These are phyloP conservation scores for Podocnemis expansa DNA, from an alignment of 2,113 vertebrate species.

Conservation along the genomic window DNA sequence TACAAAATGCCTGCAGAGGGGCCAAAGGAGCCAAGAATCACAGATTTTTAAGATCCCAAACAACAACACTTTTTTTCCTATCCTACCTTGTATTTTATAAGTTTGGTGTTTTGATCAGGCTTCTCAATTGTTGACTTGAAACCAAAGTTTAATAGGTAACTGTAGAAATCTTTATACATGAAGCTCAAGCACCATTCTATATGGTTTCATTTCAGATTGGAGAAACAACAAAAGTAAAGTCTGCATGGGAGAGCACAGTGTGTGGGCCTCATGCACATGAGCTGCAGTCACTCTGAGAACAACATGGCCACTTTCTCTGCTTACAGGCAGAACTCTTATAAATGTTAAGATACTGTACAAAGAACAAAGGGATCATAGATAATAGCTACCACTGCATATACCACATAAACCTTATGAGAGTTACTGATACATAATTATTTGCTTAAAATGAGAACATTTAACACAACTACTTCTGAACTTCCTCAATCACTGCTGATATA, in stretches of 20 bases:
- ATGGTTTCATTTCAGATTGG: slow-evolving; percentile 3
- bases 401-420: neutral
- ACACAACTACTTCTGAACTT: neutral
- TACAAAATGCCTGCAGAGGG: slow-evolving; percentile 1
- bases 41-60: neutral
- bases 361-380: neutral
- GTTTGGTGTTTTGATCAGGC: slow-evolving; percentile 20
- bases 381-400: neutral
- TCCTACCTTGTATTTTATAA: neutral
- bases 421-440: neutral
- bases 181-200: neutral
- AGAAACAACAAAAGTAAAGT: slow-evolving; percentile 9
- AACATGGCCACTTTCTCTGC: neutral
- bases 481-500: neutral
- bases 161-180: neutral
- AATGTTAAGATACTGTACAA: slow-evolving; percentile 1
- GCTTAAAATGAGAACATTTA: slow-evolving; percentile 8
- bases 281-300: neutral
- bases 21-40: neutral
- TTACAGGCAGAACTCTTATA: neutral
- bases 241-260: neutral
- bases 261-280: slow-evolving; percentile 11
- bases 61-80: slow-evolving; percentile 7
- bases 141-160: neutral
- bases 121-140: neutral